These are phyloP conservation scores for Xiphorhynchus elegans DNA, from an alignment of 2,113 vertebrate species.

Conservation along the genomic window DNA sequence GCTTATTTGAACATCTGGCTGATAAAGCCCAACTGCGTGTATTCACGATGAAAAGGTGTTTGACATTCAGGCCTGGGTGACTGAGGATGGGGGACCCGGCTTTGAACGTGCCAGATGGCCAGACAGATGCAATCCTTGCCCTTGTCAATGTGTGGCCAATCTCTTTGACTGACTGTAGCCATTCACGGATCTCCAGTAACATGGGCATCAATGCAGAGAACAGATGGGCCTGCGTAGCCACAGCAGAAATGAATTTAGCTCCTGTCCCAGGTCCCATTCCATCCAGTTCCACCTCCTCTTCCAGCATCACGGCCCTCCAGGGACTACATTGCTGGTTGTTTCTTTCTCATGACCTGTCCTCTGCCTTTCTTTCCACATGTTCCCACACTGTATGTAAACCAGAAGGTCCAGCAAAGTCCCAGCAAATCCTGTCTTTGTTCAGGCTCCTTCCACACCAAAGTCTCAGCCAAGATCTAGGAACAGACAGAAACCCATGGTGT, in stretches of 20 bases:
- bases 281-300: conserved; percentile 18
- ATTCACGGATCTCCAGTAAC: not conserved
- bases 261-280: conserved; percentile 1
- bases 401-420: not conserved
- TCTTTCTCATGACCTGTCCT: not conserved
- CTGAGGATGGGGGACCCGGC: conserved; percentile 43
- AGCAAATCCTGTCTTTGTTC: not conserved
- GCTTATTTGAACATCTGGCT: conserved; percentile 66
- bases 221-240: conserved; percentile 15
- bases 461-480: not conserved
- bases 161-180: conserved; percentile 67
- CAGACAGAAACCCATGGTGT: not conserved
- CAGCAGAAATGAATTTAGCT: conserved; percentile 45
- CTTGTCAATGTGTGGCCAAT: conserved; percentile 65
- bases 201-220: conserved; percentile 26
- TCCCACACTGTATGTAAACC: not conserved
- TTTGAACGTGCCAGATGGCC: conserved; percentile 44
- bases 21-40: not conserved
- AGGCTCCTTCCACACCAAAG: not conserved
- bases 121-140: conserved; percentile 58
- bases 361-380: not conserved
- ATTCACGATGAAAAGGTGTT: conserved; percentile 54
- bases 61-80: conserved; percentile 70
- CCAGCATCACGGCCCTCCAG: not conserved
- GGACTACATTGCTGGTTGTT: not conserved